Conservation (phyloP, 2,797 vertebrate genomes). For the Pangasius djambal region DNA sequence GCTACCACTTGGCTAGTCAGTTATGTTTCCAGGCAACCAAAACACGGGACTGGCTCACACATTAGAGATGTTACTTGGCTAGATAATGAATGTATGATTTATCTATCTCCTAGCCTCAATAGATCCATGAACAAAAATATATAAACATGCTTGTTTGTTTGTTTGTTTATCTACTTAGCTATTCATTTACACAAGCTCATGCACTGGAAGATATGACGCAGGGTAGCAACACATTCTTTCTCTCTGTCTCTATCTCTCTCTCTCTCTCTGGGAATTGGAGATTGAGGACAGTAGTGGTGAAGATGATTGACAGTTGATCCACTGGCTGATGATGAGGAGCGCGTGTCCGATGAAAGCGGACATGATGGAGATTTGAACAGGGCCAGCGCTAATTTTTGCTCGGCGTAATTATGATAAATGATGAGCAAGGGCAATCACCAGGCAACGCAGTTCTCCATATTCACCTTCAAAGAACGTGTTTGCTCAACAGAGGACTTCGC, state of each 20-base stretch:
- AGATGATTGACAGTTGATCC: conserved; percentile 76
- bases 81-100: neutral
- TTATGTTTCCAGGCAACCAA: neutral
- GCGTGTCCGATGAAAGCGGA: conserved; percentile 75
- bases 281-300: conserved; percentile 73
- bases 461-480: conserved; percentile 59
- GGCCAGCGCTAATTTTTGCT: conserved; percentile 69
- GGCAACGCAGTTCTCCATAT: conserved; percentile 64
- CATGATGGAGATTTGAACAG: conserved; percentile 76
- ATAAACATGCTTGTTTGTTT: conserved; percentile 69
- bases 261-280: conserved; percentile 65
- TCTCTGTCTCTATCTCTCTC: conserved; percentile 34
- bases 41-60: neutral
- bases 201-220: neutral
- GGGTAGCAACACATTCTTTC: neutral
- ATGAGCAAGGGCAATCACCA: conserved; percentile 73
- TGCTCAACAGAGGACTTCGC: conserved; percentile 49
- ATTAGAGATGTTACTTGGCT: neutral
- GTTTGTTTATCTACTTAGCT: conserved; percentile 71
- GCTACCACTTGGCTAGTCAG: neutral
- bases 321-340: conserved; percentile 74
- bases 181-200: conserved; percentile 60
- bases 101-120: conserved; percentile 64
- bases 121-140: conserved; percentile 78
- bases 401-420: conserved; percentile 76